Evolutionary conservation across 23 tunicate species (phyloP), one percentile per base, ranked within the genome.

Genomic region (Ascidia mentula): DNA sequence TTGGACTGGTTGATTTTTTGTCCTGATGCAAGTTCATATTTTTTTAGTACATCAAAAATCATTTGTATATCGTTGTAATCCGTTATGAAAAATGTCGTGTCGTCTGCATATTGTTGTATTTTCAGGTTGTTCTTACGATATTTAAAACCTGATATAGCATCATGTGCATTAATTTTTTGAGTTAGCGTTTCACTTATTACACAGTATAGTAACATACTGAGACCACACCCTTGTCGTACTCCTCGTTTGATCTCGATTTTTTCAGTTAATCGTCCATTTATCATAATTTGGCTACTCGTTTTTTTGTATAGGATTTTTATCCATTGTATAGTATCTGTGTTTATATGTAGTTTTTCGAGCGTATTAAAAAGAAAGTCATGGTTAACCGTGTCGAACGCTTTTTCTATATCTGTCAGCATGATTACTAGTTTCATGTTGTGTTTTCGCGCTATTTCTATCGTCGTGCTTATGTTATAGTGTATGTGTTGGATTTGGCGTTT

Each of bases 31-130:
- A 1, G 17, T 34, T 82, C 39, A 32, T 40, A 82, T 35, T 45
- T 34, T 4, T 40, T n/a, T 36, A 82, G 40, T 73, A 36, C 40
- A 8, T 26, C 18, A 35, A 73, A 40, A 26, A 82, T 33, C 30
- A 40, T 34, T 31, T 46, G 37, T 3, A 82, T 3, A 22, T 72
- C 73, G n/a, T 33, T 28, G 34, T 28, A 32, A 20, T 82, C 79
- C 4, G 20, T 37, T 0, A 73, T 59, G n/a, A 59, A 17, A 59
- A 73, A 38, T 7, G 79, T 82, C 0, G 73, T 12, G 40, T 82
- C 86, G 71, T 82, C 86, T 6, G 86, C 86, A 33, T 79, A 82
- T 45, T 82, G 86, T 18, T 73, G 37, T 6, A 59, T 6, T 82
- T 82, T 82, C 3, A 26, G 18, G 46, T 73, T 72, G 32, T 5